Conservation (phyloP, 2,888 invertebrate species). For the Ornithoptera alexandrae region DNA sequence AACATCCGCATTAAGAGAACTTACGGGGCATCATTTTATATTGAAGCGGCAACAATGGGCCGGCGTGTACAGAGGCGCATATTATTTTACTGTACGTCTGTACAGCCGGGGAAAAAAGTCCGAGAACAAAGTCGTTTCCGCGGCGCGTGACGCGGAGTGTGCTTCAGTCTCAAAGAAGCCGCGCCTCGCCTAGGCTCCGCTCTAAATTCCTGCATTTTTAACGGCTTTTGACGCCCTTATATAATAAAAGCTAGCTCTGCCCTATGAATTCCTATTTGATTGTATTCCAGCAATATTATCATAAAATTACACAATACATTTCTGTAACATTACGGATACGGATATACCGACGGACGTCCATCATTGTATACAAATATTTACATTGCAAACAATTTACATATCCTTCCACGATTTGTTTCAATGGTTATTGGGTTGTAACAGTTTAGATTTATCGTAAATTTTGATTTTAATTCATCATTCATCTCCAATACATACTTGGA, state of each 20-base stretch:
- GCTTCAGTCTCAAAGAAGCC: slow-evolving; percentile 45
- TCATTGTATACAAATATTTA: neutral
- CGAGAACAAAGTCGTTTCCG: slow-evolving; percentile 39
- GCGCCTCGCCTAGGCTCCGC: slow-evolving; percentile 31
- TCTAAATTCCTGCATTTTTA: slow-evolving; percentile 35
- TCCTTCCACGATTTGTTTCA: too few species aligned
- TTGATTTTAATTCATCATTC: too few species aligned
- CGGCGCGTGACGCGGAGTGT: slow-evolving; percentile 42
- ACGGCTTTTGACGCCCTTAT: slow-evolving; percentile 28
- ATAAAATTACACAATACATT: neutral
- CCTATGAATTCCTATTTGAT: slow-evolving; percentile 12
- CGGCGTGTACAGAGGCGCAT: slow-evolving; percentile 59
- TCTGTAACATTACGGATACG: neutral
- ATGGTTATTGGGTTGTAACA: too few species aligned
- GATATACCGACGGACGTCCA: too few species aligned
- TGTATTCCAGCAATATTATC: neutral
- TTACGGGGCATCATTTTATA: slow-evolving; percentile 68
- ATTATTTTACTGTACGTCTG: slow-evolving; percentile 55
- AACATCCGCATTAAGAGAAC: slow-evolving; percentile 74
- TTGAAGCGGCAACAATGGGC: slow-evolving; percentile 65
- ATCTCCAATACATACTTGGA: too few species aligned
- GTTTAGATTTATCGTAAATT: too few species aligned
- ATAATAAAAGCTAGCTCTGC: slow-evolving; percentile 24
- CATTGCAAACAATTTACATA: too few species aligned
- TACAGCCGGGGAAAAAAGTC: slow-evolving; percentile 55